Percentiles rank a stretch among this genome's conserved stretches.
Conservation (phyloP, 1,140 invertebrate species). For the Chironomus tepperi region DNA sequence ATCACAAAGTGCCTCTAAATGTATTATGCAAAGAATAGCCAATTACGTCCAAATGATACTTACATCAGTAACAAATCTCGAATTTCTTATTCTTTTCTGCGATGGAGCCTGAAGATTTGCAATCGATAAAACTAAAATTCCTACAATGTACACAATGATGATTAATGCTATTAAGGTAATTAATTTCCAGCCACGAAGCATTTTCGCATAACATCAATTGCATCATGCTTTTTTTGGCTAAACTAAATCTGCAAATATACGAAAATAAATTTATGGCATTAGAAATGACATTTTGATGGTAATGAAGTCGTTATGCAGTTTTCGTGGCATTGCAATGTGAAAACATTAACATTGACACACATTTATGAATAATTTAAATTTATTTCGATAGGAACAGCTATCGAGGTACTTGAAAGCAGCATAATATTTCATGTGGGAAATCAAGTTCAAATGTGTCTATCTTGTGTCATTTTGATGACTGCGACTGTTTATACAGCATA, state of each 20-base stretch:
- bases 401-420: no score
- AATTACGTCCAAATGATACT: slow-evolving; percentile 25
- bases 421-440: no score
- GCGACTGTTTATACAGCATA: no score
- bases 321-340: neutral
- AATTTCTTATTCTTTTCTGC: slow-evolving; percentile 32
- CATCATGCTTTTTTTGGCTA: neutral
- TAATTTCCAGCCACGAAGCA: slow-evolving; percentile 42
- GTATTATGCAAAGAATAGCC: slow-evolving; percentile 16
- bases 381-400: no score
- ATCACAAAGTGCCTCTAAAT: neutral
- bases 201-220: neutral
- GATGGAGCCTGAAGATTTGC: slow-evolving; percentile 45
- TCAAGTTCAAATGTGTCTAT: no score
- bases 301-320: neutral
- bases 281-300: neutral
- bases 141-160: slow-evolving; percentile 45
- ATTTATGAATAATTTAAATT: no score
- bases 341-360: no score
- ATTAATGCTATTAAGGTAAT: slow-evolving; percentile 43
- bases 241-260: neutral
- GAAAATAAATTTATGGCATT: neutral
- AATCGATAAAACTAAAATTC: slow-evolving; percentile 46
- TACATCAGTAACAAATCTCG: slow-evolving; percentile 35
- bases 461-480: no score